phyloP scores from a whole-genome alignment of 2,113 vertebrate species.

The Hucho hucho region DNA sequence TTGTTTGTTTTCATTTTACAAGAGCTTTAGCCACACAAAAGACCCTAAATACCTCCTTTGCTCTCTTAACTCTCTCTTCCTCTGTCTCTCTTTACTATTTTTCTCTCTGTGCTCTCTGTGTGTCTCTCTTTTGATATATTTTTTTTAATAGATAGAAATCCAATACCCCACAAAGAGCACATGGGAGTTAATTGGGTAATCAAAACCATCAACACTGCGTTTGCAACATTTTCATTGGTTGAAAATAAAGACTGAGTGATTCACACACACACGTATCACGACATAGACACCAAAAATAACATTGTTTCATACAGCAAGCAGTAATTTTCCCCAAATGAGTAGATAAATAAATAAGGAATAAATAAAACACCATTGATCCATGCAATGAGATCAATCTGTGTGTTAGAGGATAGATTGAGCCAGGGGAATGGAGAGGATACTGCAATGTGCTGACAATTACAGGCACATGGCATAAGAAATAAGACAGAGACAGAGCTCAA shows the following conservation, averaged over 20 bases:
- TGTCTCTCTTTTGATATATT: conserved; percentile 48
- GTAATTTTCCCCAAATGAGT: conserved; percentile 37
- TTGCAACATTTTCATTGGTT: conserved; percentile 63
- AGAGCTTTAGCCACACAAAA: conserved; percentile 62
- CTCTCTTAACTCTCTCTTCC: conserved; percentile 29
- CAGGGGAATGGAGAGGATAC: conserved; percentile 45
- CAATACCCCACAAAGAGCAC: conserved; percentile 60
- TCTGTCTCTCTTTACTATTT: conserved; percentile 48
- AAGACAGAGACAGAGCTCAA: neutral
- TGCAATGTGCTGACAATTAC: conserved; percentile 67
- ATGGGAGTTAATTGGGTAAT: conserved; percentile 68
- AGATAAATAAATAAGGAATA: conserved; percentile 24
- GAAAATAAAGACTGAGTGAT: conserved; percentile 72
- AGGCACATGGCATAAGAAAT: conserved; percentile 39
- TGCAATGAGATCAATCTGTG: conserved; percentile 46
- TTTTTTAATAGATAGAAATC: conserved; percentile 43
- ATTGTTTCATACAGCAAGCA: conserved; percentile 37
- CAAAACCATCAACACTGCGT: conserved; percentile 72
- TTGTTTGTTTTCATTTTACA: conserved; percentile 64
- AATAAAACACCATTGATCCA: conserved; percentile 40
- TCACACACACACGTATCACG: conserved; percentile 34
- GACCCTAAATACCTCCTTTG: conserved; percentile 50
- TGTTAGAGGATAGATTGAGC: conserved; percentile 22
- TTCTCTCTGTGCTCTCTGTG: conserved; percentile 55
- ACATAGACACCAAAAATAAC: conserved; percentile 28